Percentiles rank a stretch among this genome's conserved stretches.
Conservation (phyloP, 2,888 invertebrate genomes). For the Sepiola atlantica region DNA sequence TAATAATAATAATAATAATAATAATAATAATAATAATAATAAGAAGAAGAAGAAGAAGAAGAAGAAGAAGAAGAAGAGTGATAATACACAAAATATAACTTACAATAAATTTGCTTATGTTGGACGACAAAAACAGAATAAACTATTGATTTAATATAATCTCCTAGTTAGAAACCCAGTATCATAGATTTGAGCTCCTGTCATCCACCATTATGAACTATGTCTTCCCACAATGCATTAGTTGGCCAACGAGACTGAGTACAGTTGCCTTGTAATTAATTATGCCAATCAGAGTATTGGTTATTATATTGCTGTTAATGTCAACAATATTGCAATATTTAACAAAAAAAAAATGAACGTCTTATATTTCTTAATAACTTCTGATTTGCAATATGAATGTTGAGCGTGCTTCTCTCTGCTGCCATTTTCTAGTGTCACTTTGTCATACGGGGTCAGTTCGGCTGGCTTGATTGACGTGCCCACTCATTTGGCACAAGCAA, state of each 20-base stretch:
- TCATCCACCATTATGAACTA: not conserved
- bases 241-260: not conserved
- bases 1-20: too few relatives aligned
- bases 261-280: not conserved
- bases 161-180: too few relatives aligned
- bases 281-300: not conserved
- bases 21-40: too few relatives aligned
- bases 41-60: too few relatives aligned
- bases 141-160: too few relatives aligned
- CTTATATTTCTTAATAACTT: not conserved
- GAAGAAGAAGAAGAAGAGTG: too few relatives aligned
- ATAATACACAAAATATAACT: too few relatives aligned
- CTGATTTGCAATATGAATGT: not conserved
- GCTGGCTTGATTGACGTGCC: not conserved
- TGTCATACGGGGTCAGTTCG: not conserved
- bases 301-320: not conserved
- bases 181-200: too few relatives aligned
- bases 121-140: too few relatives aligned
- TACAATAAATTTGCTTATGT: too few relatives aligned
- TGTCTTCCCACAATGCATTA: not conserved
- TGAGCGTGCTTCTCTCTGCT: not conserved
- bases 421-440: not conserved
- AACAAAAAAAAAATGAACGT: not conserved
- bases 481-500: constrained; percentile 32
- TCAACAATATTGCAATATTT: not conserved